Base-by-base conservation (phyloP, 1,140 invertebrate genomes). In the Pseudomyrmex concolor region DNA sequence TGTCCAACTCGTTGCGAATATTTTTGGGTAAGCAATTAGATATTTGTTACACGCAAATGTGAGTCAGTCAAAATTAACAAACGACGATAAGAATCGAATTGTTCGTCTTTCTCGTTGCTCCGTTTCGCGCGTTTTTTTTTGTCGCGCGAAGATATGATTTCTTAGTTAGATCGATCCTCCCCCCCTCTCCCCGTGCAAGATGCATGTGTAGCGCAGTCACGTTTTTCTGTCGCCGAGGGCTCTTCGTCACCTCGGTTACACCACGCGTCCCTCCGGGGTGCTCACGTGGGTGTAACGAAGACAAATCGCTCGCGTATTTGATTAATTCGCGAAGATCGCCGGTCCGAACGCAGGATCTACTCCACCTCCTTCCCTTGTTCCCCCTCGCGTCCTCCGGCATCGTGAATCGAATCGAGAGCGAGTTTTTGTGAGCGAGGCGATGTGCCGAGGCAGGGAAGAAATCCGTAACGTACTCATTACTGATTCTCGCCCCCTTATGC, bases 241-340 rank as follows among this genome's bases (percentile, higher is more conserved):
- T 34, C 34, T 89, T 70, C 85, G 85, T 89, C 83, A 86, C 83
- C 87, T 82, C 82, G 84, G 68, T 86, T 86, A 87, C 88, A 90
- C 83, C 34, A 85, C 55, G 67, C 87, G 82, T 89, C 85, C 88
- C 91, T 71, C 84, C 85, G 81, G 84, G 87, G 89, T 89, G 89
- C 86, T 83, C 87, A 90, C 88, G 91, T 92, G 91, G 92, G 92
- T 92, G 92, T 92, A 92, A 92, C 91, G 89, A 92, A 92, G 92
- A 92, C 90, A 91, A 92, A 92, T 92, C 88, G 88, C 85, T 89
- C 89, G 86, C 86, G 89, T 92, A 92, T 92, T 92, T 90, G 90
- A 92, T 91, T 90, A 91, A 92, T 92, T 91, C 89, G 89, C 84
- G 60, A 45, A 85, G 87, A 89, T 88, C 86, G 76, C 59, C 59